phyloP scores from a whole-genome alignment of 92 coral and sea anemone genomes.

The Anthopleura xanthogrammica region DNA sequence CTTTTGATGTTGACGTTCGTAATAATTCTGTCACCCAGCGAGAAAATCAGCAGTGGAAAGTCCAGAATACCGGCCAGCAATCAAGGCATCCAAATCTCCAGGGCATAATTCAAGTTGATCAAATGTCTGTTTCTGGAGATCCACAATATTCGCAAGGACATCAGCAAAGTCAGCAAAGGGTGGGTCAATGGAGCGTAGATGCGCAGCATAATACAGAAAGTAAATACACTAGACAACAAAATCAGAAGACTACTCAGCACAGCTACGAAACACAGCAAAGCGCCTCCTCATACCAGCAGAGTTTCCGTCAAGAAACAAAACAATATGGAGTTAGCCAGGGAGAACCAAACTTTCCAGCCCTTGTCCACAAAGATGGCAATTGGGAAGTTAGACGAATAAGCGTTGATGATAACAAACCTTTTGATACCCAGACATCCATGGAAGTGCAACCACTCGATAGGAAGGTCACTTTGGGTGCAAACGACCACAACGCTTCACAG shows the following conservation, averaged over 20 bases:
- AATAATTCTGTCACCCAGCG: no score
- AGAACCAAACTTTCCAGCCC: conserved; percentile 29
- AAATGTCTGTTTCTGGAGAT: neutral
- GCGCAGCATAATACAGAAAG: conserved; percentile 3
- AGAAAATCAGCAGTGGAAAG: no score
- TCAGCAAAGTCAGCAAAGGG: conserved; percentile 5
- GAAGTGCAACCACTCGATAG: conserved; percentile 36
- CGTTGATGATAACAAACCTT: conserved; percentile 14
- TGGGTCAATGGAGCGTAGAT: conserved; percentile 3
- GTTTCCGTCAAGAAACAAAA: conserved; percentile 12
- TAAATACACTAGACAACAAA: conserved; percentile 1
- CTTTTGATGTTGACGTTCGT: neutral
- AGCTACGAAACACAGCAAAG: conserved; percentile 17
- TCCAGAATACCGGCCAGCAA: no score
- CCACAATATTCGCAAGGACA: neutral
- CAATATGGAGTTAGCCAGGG: neutral
- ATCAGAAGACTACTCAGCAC: conserved; percentile 1
- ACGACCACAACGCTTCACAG: conserved; percentile 28
- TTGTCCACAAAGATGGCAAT: conserved; percentile 18
- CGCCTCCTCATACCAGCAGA: conserved; percentile 23
- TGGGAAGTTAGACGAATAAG: conserved; percentile 34
- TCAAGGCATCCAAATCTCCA: no score
- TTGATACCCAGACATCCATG: conserved; percentile 22
- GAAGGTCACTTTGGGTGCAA: conserved; percentile 42
- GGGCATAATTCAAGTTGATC: neutral